These are phyloP conservation scores for Meloe dianella DNA, from an alignment of 2,888 invertebrate genomes.

Conservation along the genomic window DNA sequence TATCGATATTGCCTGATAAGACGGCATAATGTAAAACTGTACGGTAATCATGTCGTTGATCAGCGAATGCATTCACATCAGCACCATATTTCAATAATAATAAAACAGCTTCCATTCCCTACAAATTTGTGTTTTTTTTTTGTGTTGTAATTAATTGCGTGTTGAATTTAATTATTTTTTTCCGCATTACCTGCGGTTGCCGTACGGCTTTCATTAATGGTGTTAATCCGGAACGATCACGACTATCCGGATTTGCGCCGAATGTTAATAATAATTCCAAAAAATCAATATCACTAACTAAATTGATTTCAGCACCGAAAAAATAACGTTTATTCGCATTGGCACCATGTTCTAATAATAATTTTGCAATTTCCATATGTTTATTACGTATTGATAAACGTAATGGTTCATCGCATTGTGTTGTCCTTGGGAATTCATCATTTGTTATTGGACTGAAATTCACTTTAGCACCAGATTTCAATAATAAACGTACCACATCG, in stretches of 20 bases:
- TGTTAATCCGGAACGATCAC: conserved; percentile 85
- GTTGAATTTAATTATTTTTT: too few species aligned
- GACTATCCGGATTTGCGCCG: conserved; percentile 87
- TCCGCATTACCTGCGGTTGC: too few species aligned
- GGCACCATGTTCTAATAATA: conserved; percentile 83
- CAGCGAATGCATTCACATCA: conserved; percentile 84
- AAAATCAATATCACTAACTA: conserved; percentile 82
- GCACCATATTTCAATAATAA: conserved; percentile 81
- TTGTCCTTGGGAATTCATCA: conserved; percentile 74
- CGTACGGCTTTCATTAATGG: conserved; percentile 91
- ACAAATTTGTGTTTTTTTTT: too few species aligned
- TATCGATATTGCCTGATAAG: conserved; percentile 74
- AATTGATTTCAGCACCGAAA: conserved; percentile 88
- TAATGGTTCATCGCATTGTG: conserved; percentile 85
- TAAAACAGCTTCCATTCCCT: conserved; percentile 79
- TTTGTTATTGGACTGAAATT: conserved; percentile 78
- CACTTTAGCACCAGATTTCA: conserved; percentile 80
- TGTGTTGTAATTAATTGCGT: too few species aligned
- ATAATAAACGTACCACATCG: conserved; percentile 73
- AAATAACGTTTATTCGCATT: conserved; percentile 91
- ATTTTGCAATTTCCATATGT: conserved; percentile 74
- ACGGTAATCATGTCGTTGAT: conserved; percentile 84
- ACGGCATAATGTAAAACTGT: conserved; percentile 89
- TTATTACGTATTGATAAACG: conserved; percentile 86
- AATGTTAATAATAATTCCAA: conserved; percentile 81